Evolutionary conservation across 1,140 invertebrate genomes (phyloP).

Genomic region (Psix sp.): DNA sequence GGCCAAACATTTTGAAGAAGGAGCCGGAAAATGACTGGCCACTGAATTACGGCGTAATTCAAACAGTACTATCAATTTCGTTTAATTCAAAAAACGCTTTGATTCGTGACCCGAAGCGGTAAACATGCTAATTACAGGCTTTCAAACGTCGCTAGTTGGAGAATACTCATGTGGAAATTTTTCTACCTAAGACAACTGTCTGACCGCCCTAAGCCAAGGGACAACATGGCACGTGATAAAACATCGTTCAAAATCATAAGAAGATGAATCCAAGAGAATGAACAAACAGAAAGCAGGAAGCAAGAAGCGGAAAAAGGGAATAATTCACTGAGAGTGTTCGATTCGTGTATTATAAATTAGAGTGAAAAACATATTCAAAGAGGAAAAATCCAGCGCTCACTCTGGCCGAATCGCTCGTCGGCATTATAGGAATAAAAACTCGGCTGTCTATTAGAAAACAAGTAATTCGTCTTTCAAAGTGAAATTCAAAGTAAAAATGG

Average conservation of each 20-base stretch:
- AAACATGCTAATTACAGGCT: slow-evolving; percentile 38
- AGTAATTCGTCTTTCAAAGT: slow-evolving; percentile 41
- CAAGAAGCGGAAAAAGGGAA: slow-evolving; percentile 3
- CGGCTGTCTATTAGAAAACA: slow-evolving; percentile 33
- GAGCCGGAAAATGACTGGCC: no score
- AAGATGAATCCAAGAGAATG: neutral
- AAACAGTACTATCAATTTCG: slow-evolving; percentile 29
- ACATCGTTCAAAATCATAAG: slow-evolving; percentile 37
- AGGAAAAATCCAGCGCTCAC: slow-evolving; percentile 42
- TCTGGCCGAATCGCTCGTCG: slow-evolving; percentile 30
- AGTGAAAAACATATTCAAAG: slow-evolving; percentile 40
- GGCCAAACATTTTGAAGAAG: no score
- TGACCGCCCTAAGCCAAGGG: slow-evolving; percentile 70
- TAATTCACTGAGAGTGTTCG: slow-evolving; percentile 60
- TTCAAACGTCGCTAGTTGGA: slow-evolving; percentile 42
- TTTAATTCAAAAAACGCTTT: slow-evolving; percentile 17
- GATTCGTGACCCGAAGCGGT: slow-evolving; percentile 15
- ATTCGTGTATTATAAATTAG: slow-evolving; percentile 68
- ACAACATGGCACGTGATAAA: slow-evolving; percentile 75
- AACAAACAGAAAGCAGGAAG: neutral
- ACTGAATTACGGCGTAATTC: slow-evolving; percentile 23
- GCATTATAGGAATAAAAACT: slow-evolving; percentile 38
- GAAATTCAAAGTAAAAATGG: slow-evolving; percentile 7
- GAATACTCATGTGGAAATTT: slow-evolving; percentile 28
- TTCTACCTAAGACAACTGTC: slow-evolving; percentile 54